Base-by-base conservation (phyloP, 2,113 vertebrate species). In the Cacatua alba region DNA sequence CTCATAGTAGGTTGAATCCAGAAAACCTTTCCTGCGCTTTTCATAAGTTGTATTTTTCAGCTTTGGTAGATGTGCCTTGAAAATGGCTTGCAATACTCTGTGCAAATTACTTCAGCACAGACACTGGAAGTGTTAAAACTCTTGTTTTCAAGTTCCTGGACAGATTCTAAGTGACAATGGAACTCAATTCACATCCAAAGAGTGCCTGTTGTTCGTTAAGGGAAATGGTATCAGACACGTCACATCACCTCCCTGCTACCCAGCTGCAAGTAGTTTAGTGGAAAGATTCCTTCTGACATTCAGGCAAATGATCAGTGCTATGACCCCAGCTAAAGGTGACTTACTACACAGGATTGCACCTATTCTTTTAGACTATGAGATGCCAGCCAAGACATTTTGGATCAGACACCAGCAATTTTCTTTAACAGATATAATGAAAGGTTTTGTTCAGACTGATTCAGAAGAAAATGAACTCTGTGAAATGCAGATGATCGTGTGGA, bases 151-250 rank as follows among this genome's bases (percentile, higher is more conserved):
- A 72, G 83, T 87, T 94, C 35, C 53, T 87, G 53, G 53, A 70
- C 49, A 91, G 53, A 93, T 91, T 82, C 48, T 60, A 94, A 89
- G 88, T 92, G 96, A 91, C 94, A 94, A 39, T 31, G 41, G 62
- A 87, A 91, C 67, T 96, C 92, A 89, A 72, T 92, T 96, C 86
- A 79, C 90, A 84, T 93, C 81, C 52, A 26, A 79, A 53, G 70
- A 68, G 44, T 29, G 53, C 80, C 77, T 81, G 77, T 71, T 94
- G 71, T 71, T 90, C 0, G 1, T 70, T 82, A 68, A 64, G 92
- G 67, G 41, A 88, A 64, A 81, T 71, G 17, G 5, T 62, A 69
- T 78, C 72, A 69, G 82, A 83, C 26, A 18, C 33, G 65, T 78
- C 82, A 52, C 55, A 43, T 86, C 55, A n/a, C 43, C 55, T 68